Evolutionary conservation across 2,888 invertebrate genomes (phyloP).

Genomic region (Callyntrura sp.): DNA sequence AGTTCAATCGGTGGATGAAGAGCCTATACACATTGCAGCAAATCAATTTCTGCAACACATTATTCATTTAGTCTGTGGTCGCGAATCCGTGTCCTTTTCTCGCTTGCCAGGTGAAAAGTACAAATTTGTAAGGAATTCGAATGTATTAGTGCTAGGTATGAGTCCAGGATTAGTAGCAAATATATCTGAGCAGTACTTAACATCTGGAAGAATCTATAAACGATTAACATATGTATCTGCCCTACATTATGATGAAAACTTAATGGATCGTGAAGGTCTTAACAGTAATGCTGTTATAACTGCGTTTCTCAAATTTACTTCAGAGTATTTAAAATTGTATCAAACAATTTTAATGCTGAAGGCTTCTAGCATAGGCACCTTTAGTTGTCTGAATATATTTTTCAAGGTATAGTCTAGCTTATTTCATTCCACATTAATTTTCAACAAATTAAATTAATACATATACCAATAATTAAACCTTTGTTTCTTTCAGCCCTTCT

Average conservation of each 20-base stretch:
- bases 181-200: conserved; percentile 70
- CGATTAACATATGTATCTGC: conserved; percentile 58
- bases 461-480: neutral
- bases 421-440: too few relatives aligned
- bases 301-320: conserved; percentile 78
- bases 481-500: conserved; percentile 78
- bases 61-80: conserved; percentile 81
- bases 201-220: conserved; percentile 75
- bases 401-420: conserved; percentile 77
- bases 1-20: conserved; percentile 20
- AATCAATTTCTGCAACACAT: conserved; percentile 79
- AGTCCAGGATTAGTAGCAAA: conserved; percentile 78
- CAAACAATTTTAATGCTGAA: conserved; percentile 82
- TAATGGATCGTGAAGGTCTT: conserved; percentile 49
- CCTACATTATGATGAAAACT: conserved; percentile 62
- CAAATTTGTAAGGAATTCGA: conserved; percentile 78
- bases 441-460: neutral
- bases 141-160: conserved; percentile 79
- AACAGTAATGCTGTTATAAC: conserved; percentile 68
- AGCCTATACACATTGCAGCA: conserved; percentile 61
- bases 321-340: conserved; percentile 81
- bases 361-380: conserved; percentile 66
- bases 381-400: conserved; percentile 76
- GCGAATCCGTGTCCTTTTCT: conserved; percentile 79
- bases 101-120: conserved; percentile 44